Evolutionary conservation across 2,797 vertebrate genomes (phyloP), one percentile per base, ranked within the genome.

Genomic region (Falco concolor): DNA sequence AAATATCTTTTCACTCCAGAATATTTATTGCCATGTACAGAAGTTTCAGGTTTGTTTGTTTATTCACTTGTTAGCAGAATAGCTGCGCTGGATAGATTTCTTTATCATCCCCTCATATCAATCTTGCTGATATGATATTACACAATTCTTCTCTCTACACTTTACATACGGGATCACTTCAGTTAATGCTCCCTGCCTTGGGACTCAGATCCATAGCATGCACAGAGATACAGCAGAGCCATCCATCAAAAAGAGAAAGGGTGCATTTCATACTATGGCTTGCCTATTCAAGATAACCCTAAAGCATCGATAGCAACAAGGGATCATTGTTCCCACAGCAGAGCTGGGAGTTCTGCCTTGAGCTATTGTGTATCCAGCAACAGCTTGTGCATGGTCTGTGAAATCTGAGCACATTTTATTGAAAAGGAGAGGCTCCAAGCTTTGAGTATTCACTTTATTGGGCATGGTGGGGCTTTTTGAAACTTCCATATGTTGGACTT

Each of bases 241-340:
- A 95, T 47, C 92, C 70, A 96, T 95, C 74, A 93, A 16, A 49
- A 82, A 75, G 56, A 81, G 82, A 85, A 86, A 67, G 64, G 77
- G 79, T 64, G 77, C 60, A 30, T 50, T 59, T 89, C 72, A 47
- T 38, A 8, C 30, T 27, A 22, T 32, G 72, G 53, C 73, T 93
- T 82, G 70, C n/a, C 92, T 54, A 30, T 87, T 95, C 72, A 25
- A 83, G 94, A 92, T 93, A 95, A 84, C 95, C 89, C 74, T 52
- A 77, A 76, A 86, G 75, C 84, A 89, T 1, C 73, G 84, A 94
- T 38, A 93, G 73, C 87, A 93, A 80, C 28, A 30, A 77, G 88
- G 79, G 78, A 87, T 81, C 72, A 65, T 49, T 83, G 87, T 75
- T 95, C 87, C 90, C 13, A 65, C 68, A 84, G 65, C 0, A 0